These are phyloP conservation scores for Nomada lathburiana DNA, from an alignment of 2,888 invertebrate species.

Conservation along the genomic window DNA sequence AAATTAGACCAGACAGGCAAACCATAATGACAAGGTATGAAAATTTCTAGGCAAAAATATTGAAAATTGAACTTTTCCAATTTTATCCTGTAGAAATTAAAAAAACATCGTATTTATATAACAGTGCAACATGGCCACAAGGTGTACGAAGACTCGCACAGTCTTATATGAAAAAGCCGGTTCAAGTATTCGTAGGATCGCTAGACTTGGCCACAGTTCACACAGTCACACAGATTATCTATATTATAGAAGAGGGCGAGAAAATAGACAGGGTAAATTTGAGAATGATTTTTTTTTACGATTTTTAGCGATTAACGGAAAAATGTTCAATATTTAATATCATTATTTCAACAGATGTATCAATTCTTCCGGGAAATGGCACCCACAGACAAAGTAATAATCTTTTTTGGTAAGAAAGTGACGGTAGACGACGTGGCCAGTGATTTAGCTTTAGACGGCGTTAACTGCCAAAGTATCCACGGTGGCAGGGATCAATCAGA, in stretches of 20 bases:
- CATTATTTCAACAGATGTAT: conserved; percentile 85
- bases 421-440: conserved; percentile 93
- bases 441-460: conserved; percentile 90
- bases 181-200: conserved; percentile 95
- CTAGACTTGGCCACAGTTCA: conserved; percentile 95
- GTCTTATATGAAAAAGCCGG: conserved; percentile 94
- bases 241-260: conserved; percentile 90
- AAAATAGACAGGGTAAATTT: conserved; percentile 88
- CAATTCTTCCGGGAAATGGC: conserved; percentile 90
- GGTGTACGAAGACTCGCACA: conserved; percentile 94
- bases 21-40: conserved; percentile 96
- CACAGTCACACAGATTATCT: conserved; percentile 92
- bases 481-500: conserved; percentile 94
- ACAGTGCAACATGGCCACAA: conserved; percentile 96
- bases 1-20: conserved; percentile 94
- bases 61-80: not conserved
- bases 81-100: not conserved
- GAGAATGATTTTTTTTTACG: not conserved
- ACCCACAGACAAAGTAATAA: conserved; percentile 92
- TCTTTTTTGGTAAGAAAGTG: conserved; percentile 95
- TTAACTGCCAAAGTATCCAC: conserved; percentile 93
- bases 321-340: not conserved
- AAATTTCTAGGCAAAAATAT: not conserved
- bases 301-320: too few relatives aligned
- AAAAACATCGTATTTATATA: not conserved